A percentile compares a stretch with the other conserved stretches of the same genome.
These are phyloP conservation scores for Trinorchestia longiramus DNA, from an alignment of 1,140 invertebrate species.

Conservation along the genomic window DNA sequence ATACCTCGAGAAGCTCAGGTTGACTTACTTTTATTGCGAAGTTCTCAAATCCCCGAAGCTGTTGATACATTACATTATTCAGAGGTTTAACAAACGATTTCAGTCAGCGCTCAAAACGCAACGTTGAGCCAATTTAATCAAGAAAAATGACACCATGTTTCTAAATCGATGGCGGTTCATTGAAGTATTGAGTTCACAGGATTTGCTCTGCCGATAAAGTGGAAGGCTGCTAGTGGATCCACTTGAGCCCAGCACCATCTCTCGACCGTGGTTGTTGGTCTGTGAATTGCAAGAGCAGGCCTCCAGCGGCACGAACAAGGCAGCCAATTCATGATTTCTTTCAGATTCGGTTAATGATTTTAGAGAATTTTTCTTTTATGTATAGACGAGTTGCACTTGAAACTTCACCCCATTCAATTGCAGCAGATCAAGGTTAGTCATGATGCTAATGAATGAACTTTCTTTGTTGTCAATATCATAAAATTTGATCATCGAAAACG, in stretches of 20 bases:
- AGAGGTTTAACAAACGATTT: neutral
- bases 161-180: neutral
- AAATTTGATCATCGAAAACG: no score
- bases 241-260: neutral
- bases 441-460: no score
- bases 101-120: neutral
- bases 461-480: no score
- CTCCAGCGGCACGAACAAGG: neutral
- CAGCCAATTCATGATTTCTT: neutral
- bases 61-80: conserved; percentile 35
- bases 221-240: neutral
- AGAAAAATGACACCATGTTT: conserved; percentile 48
- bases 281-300: neutral
- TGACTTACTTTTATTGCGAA: conserved; percentile 43
- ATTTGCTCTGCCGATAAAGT: conserved; percentile 49
- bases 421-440: neutral
- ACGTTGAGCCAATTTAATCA: conserved; percentile 4
- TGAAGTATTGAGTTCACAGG: conserved; percentile 31
- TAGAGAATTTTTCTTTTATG: no score
- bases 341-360: no score
- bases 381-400: no score
- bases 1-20: neutral
- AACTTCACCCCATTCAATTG: neutral
- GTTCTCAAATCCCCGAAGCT: conserved; percentile 26
- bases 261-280: neutral